Base-by-base conservation (phyloP, 2,888 invertebrate species). In the Hermaeophaga mercurialis region DNA sequence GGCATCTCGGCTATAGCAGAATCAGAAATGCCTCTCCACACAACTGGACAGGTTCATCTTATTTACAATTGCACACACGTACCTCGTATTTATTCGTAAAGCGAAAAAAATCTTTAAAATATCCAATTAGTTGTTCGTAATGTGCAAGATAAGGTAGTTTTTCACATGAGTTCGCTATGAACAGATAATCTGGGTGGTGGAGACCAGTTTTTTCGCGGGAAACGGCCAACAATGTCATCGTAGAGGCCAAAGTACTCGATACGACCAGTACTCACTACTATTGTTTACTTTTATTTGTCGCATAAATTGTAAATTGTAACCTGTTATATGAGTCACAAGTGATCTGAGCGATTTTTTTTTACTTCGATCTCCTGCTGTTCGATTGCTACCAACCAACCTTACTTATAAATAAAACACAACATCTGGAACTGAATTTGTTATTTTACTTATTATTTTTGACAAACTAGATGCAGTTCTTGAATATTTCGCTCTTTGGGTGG, bases 211-310 rank as follows among this genome's bases (percentile, higher is more conserved):
- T 75, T 75, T 72, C 74, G 73, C 73, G 73, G 72, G 73, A 72
- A 70, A 70, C 72, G 65, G 66, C 73, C 72, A 73, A 73, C 73
- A 73, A 73, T 73, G 73, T 75, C 70, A 71, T 68, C 64, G 67
- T 73, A 73, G 72, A 44, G 63, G 64, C 74, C 72, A 73, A 72
- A 72, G 73, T 73, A 74, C 63, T 75, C 71, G 63, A 68, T 71
- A 72, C 73, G 67, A 72, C 72, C 74, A 72, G 72, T 74, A 74
- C 73, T 71, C 73, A 73, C 72, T 71, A 70, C 74, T 72, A 75
- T 75, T 76, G 75, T 76, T 75, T 75, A 73, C 75, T 75, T 76
- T 76, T 75, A 75, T 76, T 76, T 75, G 74, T 71, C 73, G 74
- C 73, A 76, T 76, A 75, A 76, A 75, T 75, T 57, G 53, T 43